Evolutionary conservation across 2,797 vertebrate species (phyloP), one percentile per base, ranked within the genome.

Genomic region (Selene dorsalis): DNA sequence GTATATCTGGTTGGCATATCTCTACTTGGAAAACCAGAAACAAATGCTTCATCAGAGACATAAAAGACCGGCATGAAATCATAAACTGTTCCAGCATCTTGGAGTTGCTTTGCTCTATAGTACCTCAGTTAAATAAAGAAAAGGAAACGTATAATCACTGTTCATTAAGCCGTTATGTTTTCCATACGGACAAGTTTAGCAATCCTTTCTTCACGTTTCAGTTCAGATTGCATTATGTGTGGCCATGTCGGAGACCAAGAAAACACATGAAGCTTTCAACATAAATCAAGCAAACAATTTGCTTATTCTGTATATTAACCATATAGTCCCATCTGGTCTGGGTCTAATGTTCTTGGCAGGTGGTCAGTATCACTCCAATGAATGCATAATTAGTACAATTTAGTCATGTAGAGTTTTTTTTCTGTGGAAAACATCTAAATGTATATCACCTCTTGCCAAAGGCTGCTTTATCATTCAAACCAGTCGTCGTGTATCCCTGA

Each of bases 131-230:
- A 65, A 73, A 79, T 61, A 58, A 80, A 82, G 63, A 45, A 77
- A 77, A 89, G 84, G 88, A 91, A 90, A 77, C 75, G 86, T 78
- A 68, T 43, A 58, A 85, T 84, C 84, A 87, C 32, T 81, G 80
- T 77, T 84, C 86, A 88, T 89, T 87, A 87, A 77, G 68, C 75
- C 79, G 62, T 88, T 87, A 77, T 87, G 84, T 84, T 88, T 90
- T 85, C 83, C 80, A 83, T 80, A 80, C 48, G 56, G 73, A 70
- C n/a, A 53, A 18, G 68, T 88, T 92, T 65, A 89, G 65, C 63
- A 72, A 67, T 56, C 69, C 56, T 77, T 87, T 85, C 73, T 73
- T 82, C 83, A 71, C 30, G 9, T 86, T 80, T 83, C 52, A 73
- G 12, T 79, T 86, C 63, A 82, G 71, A 80, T 52, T 62, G 67